phyloP scores from a whole-genome alignment of 2,113 vertebrate species.

The Limnothrissa miodon region DNA sequence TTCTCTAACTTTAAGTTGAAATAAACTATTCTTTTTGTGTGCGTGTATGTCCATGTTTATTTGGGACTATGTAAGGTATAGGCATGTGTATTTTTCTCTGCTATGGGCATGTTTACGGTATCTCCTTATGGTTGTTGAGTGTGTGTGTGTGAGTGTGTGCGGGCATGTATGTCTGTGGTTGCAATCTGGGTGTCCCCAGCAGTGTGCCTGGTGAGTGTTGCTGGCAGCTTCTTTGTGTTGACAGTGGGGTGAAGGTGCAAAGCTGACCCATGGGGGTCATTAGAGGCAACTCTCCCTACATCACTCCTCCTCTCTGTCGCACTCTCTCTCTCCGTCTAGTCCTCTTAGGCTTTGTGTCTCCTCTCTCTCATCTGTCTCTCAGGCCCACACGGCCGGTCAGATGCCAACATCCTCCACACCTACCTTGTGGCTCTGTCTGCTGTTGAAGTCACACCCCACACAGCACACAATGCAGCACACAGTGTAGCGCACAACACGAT shows the following conservation, averaged over 20 bases:
- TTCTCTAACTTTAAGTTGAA: too few species aligned
- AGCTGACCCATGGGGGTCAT: constrained; percentile 64
- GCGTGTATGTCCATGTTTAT: background rate
- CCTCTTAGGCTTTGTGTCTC: background rate
- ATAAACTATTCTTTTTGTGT: too few species aligned
- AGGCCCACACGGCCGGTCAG: background rate
- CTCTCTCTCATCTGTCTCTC: background rate
- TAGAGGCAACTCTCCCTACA: constrained; percentile 32
- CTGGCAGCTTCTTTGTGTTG: constrained; percentile 66
- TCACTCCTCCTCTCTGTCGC: background rate
- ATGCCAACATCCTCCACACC: background rate
- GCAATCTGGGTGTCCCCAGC: constrained; percentile 55
- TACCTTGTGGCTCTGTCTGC: background rate
- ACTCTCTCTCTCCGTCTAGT: background rate
- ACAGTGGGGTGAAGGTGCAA: constrained; percentile 64
- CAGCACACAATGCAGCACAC: background rate
- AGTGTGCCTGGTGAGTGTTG: constrained; percentile 47
- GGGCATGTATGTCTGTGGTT: background rate
- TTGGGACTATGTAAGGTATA: constrained; percentile 21
- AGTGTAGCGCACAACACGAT: background rate
- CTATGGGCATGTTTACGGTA: background rate
- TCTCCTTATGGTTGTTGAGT: background rate
- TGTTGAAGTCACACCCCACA: background rate
- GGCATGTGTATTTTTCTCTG: constrained; percentile 28
- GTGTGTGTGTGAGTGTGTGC: constrained; percentile 22